A percentile compares a stretch with the other conserved stretches of the same genome.
These are phyloP conservation scores for Aelia acuminata DNA, from an alignment of 2,888 invertebrate genomes.

Conservation along the genomic window DNA sequence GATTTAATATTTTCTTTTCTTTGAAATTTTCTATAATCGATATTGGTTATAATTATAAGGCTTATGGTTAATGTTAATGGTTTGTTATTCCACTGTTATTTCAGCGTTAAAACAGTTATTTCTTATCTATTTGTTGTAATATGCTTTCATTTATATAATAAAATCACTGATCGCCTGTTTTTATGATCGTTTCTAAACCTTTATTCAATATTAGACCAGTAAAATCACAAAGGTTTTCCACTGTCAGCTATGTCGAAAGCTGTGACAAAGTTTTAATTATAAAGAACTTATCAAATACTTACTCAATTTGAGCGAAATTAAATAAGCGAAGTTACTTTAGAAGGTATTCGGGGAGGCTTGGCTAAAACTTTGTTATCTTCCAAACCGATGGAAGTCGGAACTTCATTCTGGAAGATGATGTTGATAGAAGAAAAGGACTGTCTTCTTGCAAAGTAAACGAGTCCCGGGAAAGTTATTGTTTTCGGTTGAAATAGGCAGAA, in stretches of 20 bases:
- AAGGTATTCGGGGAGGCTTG: neutral
- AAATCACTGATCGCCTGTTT: no score
- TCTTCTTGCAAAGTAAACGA: neutral
- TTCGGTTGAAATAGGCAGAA: neutral
- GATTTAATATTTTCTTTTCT: no score
- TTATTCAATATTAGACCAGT: neutral
- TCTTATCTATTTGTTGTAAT: no score
- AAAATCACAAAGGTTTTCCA: neutral
- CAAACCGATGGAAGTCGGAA: neutral
- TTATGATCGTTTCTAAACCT: neutral
- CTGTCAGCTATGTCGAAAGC: neutral
- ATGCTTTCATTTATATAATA: no score
- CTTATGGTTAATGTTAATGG: no score
- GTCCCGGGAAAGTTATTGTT: neutral
- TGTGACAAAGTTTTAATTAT: neutral
- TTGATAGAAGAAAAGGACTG: neutral
- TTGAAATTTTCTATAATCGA: no score
- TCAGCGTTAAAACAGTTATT: no score
- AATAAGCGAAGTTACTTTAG: neutral
- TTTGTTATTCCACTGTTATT: no score
- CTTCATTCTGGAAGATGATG: neutral
- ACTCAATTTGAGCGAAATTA: neutral
- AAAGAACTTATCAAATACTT: neutral
- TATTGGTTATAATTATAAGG: no score
- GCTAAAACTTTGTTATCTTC: conserved; percentile 3